These are phyloP conservation scores for Chelidonichthys spinosus DNA, from an alignment of 2,797 vertebrate species.

Conservation along the genomic window DNA sequence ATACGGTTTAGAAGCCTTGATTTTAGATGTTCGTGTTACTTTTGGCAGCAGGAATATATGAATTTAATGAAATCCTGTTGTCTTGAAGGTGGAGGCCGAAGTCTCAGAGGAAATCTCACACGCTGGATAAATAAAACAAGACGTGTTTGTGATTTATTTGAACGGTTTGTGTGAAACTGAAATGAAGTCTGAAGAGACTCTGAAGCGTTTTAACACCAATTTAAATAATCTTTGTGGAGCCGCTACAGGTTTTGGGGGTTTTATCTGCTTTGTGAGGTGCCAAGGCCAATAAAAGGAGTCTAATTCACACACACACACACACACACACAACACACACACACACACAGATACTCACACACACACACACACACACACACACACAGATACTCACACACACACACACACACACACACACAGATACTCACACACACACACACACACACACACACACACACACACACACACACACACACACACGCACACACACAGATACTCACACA, in stretches of 20 bases:
- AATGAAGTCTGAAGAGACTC: neutral
- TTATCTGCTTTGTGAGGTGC: neutral
- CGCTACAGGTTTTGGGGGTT: constrained; percentile 14
- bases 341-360: constrained; percentile 26
- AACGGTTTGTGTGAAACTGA: neutral
- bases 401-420: too few relatives aligned
- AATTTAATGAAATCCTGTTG: neutral
- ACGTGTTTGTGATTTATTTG: neutral
- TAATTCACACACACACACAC: constrained; percentile 33
- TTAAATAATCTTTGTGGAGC: constrained; percentile 17
- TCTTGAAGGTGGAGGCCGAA: neutral
- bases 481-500: too few relatives aligned
- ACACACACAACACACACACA: neutral
- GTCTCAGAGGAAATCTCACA: neutral
- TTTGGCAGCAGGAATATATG: neutral
- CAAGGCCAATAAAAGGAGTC: constrained; percentile 14
- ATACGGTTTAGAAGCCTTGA: too few relatives aligned
- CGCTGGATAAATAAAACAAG: neutral
- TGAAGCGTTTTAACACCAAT: neutral
- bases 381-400: neutral
- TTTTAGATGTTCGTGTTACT: neutral
- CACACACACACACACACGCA: too few relatives aligned
- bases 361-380: constrained; percentile 40
- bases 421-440: too few relatives aligned
- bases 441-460: too few relatives aligned